Evolutionary conservation across 2,797 vertebrate genomes (phyloP).

Genomic region (Pachyuromys duprasi): DNA sequence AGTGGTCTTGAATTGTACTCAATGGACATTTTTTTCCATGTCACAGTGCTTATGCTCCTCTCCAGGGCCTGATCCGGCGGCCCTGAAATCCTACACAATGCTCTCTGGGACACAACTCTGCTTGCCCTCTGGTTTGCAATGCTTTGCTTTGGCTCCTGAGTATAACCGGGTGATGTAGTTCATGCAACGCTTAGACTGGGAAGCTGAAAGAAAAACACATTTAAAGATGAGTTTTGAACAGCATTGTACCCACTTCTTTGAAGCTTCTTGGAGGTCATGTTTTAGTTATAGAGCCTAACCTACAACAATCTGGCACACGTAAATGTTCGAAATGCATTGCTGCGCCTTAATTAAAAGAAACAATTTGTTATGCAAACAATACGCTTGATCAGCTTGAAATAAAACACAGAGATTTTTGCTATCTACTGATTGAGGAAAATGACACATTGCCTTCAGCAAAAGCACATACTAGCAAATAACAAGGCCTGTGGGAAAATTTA

Average conservation of each 20-base stretch:
- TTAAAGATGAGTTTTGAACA: neutral
- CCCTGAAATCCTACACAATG: too few relatives aligned
- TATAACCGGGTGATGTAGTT: constrained; percentile 77
- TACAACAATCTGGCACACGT: neutral
- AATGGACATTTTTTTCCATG: too few relatives aligned
- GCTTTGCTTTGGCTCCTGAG: constrained; percentile 23
- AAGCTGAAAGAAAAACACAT: constrained; percentile 74
- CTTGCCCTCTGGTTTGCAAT: neutral
- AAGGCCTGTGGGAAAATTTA: neutral
- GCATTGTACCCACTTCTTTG: neutral
- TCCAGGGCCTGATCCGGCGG: too few relatives aligned
- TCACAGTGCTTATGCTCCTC: too few relatives aligned
- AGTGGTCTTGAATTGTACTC: too few relatives aligned
- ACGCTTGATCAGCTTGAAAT: neutral
- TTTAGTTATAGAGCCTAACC: constrained; percentile 37
- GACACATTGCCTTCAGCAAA: neutral
- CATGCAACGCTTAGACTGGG: constrained; percentile 62
- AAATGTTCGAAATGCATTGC: neutral
- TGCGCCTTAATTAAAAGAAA: neutral
- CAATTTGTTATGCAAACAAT: neutral
- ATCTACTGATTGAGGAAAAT: neutral
- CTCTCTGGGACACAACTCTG: constrained; percentile 72
- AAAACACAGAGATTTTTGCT: neutral
- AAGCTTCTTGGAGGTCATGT: neutral
- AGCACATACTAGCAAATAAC: neutral